Percentiles rank a stretch among this genome's conserved stretches.
Evolutionary conservation across 2,113 vertebrate genomes (phyloP).

Genomic region (Rynchops niger): DNA sequence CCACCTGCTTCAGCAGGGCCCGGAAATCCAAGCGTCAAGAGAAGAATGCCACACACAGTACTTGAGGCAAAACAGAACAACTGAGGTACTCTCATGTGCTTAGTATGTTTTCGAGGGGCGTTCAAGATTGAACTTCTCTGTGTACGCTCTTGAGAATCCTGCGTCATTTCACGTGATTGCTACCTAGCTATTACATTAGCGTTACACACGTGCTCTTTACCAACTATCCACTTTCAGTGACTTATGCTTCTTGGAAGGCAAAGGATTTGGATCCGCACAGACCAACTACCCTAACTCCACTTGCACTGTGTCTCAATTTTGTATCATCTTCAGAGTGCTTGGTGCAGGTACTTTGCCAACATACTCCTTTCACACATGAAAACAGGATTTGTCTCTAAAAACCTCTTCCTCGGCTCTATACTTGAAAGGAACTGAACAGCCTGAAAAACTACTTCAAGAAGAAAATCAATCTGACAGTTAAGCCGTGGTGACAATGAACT

Average conservation of each 20-base stretch:
- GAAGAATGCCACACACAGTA: neutral
- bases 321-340: neutral
- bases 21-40: neutral
- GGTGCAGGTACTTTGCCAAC: neutral
- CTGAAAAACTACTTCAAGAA: neutral
- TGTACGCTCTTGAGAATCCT: neutral
- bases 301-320: neutral
- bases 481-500: neutral
- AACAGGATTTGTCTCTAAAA: neutral
- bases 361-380: neutral
- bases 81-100: fast-evolving
- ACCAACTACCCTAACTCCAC: neutral
- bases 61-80: neutral
- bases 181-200: neutral
- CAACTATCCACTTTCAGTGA: neutral
- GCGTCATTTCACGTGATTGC: neutral
- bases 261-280: neutral
- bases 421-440: neutral
- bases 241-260: neutral
- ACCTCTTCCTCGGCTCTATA: neutral
- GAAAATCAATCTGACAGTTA: neutral
- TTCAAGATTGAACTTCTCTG: neutral
- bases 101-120: neutral
- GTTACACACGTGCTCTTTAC: neutral
- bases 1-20: neutral